Conservation (phyloP, 2,113 vertebrate species). For the Forbesichthys papilliferus region DNA sequence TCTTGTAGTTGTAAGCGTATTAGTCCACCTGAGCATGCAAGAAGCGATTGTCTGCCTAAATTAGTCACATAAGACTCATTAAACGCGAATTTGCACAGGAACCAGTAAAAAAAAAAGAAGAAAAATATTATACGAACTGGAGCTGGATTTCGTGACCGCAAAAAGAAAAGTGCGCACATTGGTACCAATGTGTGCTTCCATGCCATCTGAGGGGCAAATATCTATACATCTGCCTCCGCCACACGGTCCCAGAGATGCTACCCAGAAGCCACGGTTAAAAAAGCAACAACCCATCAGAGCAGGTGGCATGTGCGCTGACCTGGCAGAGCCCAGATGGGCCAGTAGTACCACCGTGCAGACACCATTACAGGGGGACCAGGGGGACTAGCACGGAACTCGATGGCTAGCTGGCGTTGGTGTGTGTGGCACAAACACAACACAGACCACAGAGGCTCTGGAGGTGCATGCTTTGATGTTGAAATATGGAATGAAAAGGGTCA, state of each 20-base stretch:
- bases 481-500: background rate
- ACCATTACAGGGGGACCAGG: slow-evolving; percentile 39
- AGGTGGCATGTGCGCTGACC: slow-evolving; percentile 76
- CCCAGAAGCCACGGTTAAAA: slow-evolving; percentile 48
- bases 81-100: slow-evolving; percentile 64
- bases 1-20: slow-evolving; percentile 52
- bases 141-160: background rate
- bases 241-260: slow-evolving; percentile 46
- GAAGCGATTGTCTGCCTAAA: slow-evolving; percentile 64
- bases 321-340: slow-evolving; percentile 72
- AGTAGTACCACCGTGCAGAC: slow-evolving; percentile 35
- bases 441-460: slow-evolving; percentile 10
- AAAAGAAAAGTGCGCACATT: background rate
- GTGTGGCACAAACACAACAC: slow-evolving; percentile 24
- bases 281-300: slow-evolving; percentile 43
- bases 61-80: slow-evolving; percentile 64
- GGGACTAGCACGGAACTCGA: slow-evolving; percentile 44
- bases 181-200: slow-evolving; percentile 5
- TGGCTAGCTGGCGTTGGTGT: slow-evolving; percentile 22
- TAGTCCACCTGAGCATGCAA: slow-evolving; percentile 59
- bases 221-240: slow-evolving; percentile 64
- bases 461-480: slow-evolving; percentile 8
- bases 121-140: too few relatives aligned
- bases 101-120: slow-evolving; percentile 46
- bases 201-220: slow-evolving; percentile 46